These are phyloP conservation scores for Zeugodacus cucurbitae DNA, from an alignment of 1,140 invertebrate genomes.

Conservation along the genomic window DNA sequence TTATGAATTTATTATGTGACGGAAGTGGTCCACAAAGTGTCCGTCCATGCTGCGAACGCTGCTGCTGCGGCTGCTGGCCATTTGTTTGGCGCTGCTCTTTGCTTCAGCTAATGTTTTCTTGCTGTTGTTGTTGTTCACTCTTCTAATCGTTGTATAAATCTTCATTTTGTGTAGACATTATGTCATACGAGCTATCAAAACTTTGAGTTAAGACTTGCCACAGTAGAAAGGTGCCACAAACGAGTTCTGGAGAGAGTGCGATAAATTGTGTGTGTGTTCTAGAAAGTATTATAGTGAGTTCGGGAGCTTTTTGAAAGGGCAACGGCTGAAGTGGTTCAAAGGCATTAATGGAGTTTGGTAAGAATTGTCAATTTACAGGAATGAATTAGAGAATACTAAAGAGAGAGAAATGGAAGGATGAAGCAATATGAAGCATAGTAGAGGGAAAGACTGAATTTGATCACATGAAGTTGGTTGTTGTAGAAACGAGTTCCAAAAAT, in stretches of 20 bases:
- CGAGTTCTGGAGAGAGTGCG: background rate
- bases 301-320: background rate
- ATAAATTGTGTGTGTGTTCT: background rate
- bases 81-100: background rate
- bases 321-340: background rate
- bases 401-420: too few relatives aligned
- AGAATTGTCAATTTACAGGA: background rate
- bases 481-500: too few relatives aligned
- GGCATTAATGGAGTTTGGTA: background rate
- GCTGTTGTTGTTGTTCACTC: background rate
- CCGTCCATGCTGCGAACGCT: background rate
- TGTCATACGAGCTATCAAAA: constrained; percentile 37
- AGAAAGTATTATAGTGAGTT: background rate
- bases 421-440: too few relatives aligned
- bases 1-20: constrained; percentile 63
- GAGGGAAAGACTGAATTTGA: too few relatives aligned
- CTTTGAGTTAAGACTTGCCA: constrained; percentile 8
- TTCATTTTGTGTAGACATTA: constrained; percentile 35
- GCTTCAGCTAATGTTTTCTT: background rate
- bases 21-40: constrained; percentile 49
- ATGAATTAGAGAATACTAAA: background rate
- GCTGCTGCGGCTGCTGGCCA: background rate
- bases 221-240: background rate
- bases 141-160: constrained; percentile 36
- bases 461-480: too few relatives aligned